phyloP scores from a whole-genome alignment of 2,797 vertebrate species.

The Calcarius lapponicus region DNA sequence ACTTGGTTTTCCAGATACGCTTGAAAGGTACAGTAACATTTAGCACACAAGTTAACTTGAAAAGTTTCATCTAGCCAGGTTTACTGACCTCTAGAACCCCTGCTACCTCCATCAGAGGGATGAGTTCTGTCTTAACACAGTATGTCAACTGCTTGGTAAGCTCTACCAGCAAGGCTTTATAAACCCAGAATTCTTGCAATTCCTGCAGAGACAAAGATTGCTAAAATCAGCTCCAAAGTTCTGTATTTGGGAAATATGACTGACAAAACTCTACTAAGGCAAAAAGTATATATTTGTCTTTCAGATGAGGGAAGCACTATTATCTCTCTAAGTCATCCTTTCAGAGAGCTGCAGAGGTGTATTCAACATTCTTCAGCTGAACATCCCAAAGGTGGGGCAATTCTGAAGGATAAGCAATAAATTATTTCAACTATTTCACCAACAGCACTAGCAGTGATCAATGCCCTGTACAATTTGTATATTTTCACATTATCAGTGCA shows the following conservation, averaged over 20 bases:
- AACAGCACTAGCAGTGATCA: background rate
- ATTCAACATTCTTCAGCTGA: background rate
- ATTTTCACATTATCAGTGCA: background rate
- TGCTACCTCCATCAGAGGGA: constrained; percentile 95
- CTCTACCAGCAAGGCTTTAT: constrained; percentile 86
- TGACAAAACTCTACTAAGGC: background rate
- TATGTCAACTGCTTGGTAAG: constrained; percentile 89
- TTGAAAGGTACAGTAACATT: background rate
- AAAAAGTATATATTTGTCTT: background rate
- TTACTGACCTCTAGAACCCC: constrained; percentile 91
- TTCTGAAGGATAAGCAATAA: background rate
- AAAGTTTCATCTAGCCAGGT: background rate
- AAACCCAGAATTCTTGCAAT: constrained; percentile 94
- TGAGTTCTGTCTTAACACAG: constrained; percentile 90
- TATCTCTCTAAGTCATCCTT: background rate
- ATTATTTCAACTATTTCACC: background rate
- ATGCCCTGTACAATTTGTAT: background rate
- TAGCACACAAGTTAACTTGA: background rate
- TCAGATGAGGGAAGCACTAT: background rate
- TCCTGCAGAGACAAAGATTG: constrained; percentile 78
- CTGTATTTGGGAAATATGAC: background rate
- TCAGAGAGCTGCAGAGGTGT: background rate
- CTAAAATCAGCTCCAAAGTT: background rate
- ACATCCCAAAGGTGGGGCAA: background rate
- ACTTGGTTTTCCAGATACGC: background rate